Percentiles rank a stretch among this genome's conserved stretches.
Conservation (phyloP, 2,113 vertebrate species). For the Mystacornis crossleyi region DNA sequence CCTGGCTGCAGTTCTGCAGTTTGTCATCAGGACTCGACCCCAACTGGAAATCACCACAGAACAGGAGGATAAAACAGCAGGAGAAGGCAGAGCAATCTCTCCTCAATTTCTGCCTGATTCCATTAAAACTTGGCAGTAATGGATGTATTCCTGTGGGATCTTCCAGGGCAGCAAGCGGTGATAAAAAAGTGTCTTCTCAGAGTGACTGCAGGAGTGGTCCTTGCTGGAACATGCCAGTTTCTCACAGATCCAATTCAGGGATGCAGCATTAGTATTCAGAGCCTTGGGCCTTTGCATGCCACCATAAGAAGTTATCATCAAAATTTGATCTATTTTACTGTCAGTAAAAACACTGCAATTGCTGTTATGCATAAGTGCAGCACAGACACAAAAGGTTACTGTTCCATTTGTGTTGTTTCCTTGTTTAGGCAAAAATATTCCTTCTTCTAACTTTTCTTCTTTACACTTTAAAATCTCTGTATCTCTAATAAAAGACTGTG, state of each 20-base stretch:
- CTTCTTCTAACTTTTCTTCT: background rate
- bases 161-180: background rate
- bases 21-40: background rate
- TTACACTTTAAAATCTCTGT: background rate
- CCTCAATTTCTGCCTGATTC: background rate
- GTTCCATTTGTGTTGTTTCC: background rate
- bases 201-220: background rate
- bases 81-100: background rate
- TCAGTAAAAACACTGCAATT: background rate
- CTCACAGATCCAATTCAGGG: background rate
- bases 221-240: background rate
- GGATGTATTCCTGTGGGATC: background rate
- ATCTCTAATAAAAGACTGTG: background rate
- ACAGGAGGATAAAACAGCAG: background rate
- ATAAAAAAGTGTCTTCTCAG: background rate
- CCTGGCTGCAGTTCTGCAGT: background rate
- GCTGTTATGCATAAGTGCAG: rapidly evolving
- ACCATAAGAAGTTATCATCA: background rate
- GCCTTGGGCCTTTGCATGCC: background rate
- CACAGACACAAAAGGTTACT: background rate
- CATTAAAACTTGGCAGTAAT: background rate
- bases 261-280: background rate
- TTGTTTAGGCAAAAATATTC: background rate
- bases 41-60: background rate
- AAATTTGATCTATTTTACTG: background rate